Base-by-base conservation (phyloP, 2,888 invertebrate species). In the Boloria euphrosyne region DNA sequence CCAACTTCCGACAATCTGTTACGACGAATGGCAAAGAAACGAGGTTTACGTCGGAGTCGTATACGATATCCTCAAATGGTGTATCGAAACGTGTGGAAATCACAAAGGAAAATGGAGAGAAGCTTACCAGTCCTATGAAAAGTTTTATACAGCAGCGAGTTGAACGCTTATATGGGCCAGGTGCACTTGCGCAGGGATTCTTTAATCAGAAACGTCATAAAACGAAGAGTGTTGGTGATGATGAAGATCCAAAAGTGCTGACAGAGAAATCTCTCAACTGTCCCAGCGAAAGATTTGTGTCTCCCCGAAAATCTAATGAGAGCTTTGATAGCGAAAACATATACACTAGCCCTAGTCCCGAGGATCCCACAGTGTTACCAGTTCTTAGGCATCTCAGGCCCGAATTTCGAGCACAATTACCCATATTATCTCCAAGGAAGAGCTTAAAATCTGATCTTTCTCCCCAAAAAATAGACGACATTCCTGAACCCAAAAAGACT, bases 61-160 rank as follows among this genome's bases (percentile, higher is more conserved):
- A 90, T 65, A 91, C 92, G 0, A 91, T 92, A 72, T 90, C 90
- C 0, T 91, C 93, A 0, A 92, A 92, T 69, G 89, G 90, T 0
- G 79, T 91, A 2, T 87, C 91, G 0, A 93, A 92, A 75, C 73
- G 86, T 14, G 89, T 92, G 0, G 92, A 92, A 71, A 92, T 92
- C 0, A 92, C 91, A 0, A 92, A 92, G 51, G 92, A 92, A 50
- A 92, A 92, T 76, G 92, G 92, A 0, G 92, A 92, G 65, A 78
- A 86, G 65, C 74, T 92, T 0, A 85, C 90, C 0, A 89, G 92
- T 75, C 93, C 94, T 17, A 93, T 94, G 79, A 95, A 94, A 80
- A 95, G 97, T 57, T 97, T 97, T 78, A 97, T 98, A 52, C 96
- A 97, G 80, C 97, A 97, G 79, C 94, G 97, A 53, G 97, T 98